Percentiles rank a stretch among this genome's conserved stretches.
Evolutionary conservation across 1,140 invertebrate species (phyloP).

Genomic region (Tetranychus cinnabarinus): DNA sequence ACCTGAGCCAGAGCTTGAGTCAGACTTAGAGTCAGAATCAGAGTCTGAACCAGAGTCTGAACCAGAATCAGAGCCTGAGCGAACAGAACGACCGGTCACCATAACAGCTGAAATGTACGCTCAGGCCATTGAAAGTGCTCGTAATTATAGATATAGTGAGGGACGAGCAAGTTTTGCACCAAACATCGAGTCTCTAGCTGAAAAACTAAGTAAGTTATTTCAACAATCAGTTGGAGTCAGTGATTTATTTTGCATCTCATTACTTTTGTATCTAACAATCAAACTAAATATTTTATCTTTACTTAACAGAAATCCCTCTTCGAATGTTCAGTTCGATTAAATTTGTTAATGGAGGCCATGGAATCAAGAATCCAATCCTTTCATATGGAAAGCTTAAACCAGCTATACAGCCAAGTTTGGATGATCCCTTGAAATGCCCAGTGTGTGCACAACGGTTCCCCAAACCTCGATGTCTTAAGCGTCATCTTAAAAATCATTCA

Average conservation of each 20-base stretch:
- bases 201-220: slow-evolving; percentile 4
- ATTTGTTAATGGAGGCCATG: slow-evolving; percentile 94
- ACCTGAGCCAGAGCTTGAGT: no score
- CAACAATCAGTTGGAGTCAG: no score
- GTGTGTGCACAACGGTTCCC: slow-evolving; percentile 83
- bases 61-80: neutral
- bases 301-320: slow-evolving; percentile 1
- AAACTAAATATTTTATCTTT: neutral
- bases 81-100: no score
- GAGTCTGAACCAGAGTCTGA: no score
- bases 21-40: no score
- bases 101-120: neutral
- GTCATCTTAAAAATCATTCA: slow-evolving; percentile 98
- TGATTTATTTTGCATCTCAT: no score
- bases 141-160: neutral
- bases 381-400: neutral
- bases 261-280: no score
- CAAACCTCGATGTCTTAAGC: slow-evolving; percentile 78
- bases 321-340: slow-evolving; percentile 37
- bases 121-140: neutral
- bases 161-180: neutral
- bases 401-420: neutral
- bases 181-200: slow-evolving; percentile 4
- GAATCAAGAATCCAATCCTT: slow-evolving; percentile 89
- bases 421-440: slow-evolving; percentile 35